phyloP scores from a whole-genome alignment of 2,888 invertebrate genomes.

The Drosophila maculinotata region DNA sequence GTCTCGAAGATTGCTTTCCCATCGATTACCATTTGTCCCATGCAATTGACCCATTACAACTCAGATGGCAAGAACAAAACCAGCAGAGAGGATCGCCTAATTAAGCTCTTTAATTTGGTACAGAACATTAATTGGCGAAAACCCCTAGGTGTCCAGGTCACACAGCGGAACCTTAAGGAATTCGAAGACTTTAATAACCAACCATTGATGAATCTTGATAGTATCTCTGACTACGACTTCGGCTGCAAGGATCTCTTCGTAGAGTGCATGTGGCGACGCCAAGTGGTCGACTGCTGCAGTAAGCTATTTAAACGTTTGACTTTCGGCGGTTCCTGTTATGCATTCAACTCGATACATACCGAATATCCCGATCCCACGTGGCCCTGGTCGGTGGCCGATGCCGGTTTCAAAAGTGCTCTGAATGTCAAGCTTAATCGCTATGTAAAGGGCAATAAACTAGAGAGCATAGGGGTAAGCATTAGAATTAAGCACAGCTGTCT shows the following conservation, averaged over 20 bases:
- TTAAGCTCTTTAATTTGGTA: slow-evolving; percentile 39
- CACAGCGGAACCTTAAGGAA: slow-evolving; percentile 7
- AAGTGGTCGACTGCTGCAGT: slow-evolving; percentile 61
- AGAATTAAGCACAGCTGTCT: too few relatives aligned
- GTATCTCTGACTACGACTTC: slow-evolving; percentile 18
- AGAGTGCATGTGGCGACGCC: slow-evolving; percentile 67
- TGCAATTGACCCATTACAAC: slow-evolving; percentile 16
- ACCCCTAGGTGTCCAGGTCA: neutral
- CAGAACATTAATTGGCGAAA: slow-evolving; percentile 41
- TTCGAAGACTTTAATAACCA: slow-evolving; percentile 22
- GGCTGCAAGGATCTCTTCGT: slow-evolving; percentile 61
- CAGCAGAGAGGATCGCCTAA: neutral
- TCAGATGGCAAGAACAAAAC: neutral
- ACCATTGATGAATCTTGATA: slow-evolving; percentile 13
- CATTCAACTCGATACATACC: slow-evolving; percentile 61
- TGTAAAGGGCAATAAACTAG: slow-evolving; percentile 12
- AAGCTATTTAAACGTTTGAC: slow-evolving; percentile 46
- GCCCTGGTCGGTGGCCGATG: slow-evolving; percentile 71
- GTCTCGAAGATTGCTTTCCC: slow-evolving; percentile 79
- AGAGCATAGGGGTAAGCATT: slow-evolving; percentile 58
- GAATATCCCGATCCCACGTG: slow-evolving; percentile 52
- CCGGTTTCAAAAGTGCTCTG: slow-evolving; percentile 62
- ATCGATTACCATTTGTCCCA: slow-evolving; percentile 74
- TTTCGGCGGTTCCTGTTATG: slow-evolving; percentile 46
- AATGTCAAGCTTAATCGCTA: slow-evolving; percentile 55